Conservation (phyloP, 92 coral and sea anemone genomes). For the Paragorgia papillata region DNA sequence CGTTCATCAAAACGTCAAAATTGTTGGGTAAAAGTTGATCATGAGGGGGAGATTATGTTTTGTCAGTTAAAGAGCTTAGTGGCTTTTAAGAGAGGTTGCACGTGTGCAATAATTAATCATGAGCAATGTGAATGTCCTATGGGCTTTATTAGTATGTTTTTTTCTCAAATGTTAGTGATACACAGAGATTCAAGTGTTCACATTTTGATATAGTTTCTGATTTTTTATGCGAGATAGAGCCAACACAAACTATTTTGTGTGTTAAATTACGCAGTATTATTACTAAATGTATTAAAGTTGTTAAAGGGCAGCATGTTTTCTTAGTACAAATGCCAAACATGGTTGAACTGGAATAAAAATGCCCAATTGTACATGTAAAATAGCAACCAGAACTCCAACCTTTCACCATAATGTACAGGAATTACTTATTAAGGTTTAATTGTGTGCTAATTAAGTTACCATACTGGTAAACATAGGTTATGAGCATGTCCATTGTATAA, state of each 20-base stretch:
- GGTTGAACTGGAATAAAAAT: neutral
- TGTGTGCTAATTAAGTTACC: too few relatives aligned
- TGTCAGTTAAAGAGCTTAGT: constrained; percentile 5
- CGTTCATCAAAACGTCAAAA: too few relatives aligned
- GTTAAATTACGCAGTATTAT: constrained; percentile 5
- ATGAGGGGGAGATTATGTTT: neutral
- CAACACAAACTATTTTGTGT: neutral
- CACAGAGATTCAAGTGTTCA: constrained; percentile 15
- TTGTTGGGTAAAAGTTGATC: constrained; percentile 7
- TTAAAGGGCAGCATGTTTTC: constrained; percentile 10
- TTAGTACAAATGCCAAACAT: neutral
- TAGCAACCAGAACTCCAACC: too few relatives aligned
- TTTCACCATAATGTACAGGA: too few relatives aligned
- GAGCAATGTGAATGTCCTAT: constrained; percentile 17
- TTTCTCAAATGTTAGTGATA: neutral
- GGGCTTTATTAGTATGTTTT: constrained; percentile 2
- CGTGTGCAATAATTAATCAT: constrained; percentile 10
- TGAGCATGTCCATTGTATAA: too few relatives aligned
- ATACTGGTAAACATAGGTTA: too few relatives aligned
- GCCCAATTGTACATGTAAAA: too few relatives aligned
- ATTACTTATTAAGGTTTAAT: too few relatives aligned
- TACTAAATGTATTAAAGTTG: constrained; percentile 16
- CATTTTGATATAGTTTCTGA: constrained; percentile 17
- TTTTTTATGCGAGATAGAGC: constrained; percentile 18
- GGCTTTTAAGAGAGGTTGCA: constrained; percentile 1